Evolutionary conservation across 1,140 invertebrate species (phyloP), one percentile per base, ranked within the genome.

Genomic region (Aphelenchoides fujianensis): DNA sequence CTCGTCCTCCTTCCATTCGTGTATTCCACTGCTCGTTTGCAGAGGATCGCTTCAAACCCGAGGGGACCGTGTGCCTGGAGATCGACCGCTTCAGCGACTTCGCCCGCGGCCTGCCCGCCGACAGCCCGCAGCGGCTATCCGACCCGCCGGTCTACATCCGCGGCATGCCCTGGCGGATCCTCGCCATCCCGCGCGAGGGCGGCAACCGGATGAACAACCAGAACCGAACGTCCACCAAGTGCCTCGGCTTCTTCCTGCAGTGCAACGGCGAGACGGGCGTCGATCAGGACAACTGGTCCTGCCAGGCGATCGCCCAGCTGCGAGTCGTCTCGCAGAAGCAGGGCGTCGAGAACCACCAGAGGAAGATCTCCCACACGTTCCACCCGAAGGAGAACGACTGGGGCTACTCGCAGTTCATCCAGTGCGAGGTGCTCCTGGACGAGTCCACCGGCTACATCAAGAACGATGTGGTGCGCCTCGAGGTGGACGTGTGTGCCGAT

Each of bases 401-500:
- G 70, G 70, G 70, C 12, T 71, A 71, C 31, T 71, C 68, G 7
- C 69, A 72, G 32, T 71, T 71, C 31, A 30, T 71, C 2, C 19
- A 12, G 5, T 72, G 34, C 30, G 70, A 71, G 52, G 9, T 16
- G 41, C 32, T 98, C 12, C 84, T 94, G 72, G 95, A 98, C 86
- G 90, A 91, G 1, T 92, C 94, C 61, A 95, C 93, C 87, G 94
- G 92, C 35, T 98, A 91, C 84, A 90, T 95, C 55, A 84, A 86
- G 86, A 92, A 98, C 87, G 95, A 98, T 85, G 87, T 90, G n/a
- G 92, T 98, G 69, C 95, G 90, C 32, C 87, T 98, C 57, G 93
- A 97, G 87, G 94, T 96, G 68, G 80, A 81, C 85, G 94, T 98
- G 0, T 89, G 90, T 41, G 95, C 95, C n/a, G 95, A 98, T 88